Evolutionary conservation across 2,113 vertebrate genomes (phyloP).

Genomic region (Chlorodrepanis virens): DNA sequence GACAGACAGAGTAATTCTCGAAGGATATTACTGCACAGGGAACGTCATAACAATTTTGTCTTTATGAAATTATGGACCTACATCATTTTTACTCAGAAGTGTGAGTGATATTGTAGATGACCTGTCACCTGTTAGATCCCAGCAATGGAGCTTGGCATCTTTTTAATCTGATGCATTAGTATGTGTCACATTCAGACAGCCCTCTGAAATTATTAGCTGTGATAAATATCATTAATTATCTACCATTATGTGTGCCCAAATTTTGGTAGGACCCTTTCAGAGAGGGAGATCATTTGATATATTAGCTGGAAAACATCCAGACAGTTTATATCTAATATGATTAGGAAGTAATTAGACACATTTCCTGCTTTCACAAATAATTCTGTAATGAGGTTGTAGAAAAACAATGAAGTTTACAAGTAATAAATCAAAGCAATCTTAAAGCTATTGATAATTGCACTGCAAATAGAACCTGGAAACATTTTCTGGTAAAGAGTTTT

Average conservation of each 20-base stretch:
- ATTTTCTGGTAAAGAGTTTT: not conserved
- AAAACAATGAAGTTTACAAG: not conserved
- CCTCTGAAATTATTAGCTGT: not conserved
- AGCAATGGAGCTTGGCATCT: not conserved
- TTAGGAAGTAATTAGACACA: not conserved
- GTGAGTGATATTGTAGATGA: not conserved
- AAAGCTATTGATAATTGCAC: not conserved
- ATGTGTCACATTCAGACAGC: not conserved
- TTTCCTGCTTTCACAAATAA: conserved; percentile 25
- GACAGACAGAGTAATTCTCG: not conserved
- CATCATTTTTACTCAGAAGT: not conserved
- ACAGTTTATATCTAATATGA: not conserved
- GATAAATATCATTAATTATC: conserved; percentile 29
- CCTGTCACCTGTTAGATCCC: not conserved
- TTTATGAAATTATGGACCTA: conserved; percentile 1
- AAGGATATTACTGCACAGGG: not conserved
- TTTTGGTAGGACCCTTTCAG: not conserved
- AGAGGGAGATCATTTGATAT: not conserved
- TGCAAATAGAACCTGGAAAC: not conserved
- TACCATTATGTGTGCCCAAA: not conserved
- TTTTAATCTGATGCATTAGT: not conserved
- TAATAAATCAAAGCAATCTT: not conserved
- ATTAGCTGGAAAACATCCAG: conserved; percentile 17
- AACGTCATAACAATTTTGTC: not conserved
- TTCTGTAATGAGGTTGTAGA: not conserved